phyloP scores from a whole-genome alignment of 2,113 vertebrate genomes.

The Percina caprodes region DNA sequence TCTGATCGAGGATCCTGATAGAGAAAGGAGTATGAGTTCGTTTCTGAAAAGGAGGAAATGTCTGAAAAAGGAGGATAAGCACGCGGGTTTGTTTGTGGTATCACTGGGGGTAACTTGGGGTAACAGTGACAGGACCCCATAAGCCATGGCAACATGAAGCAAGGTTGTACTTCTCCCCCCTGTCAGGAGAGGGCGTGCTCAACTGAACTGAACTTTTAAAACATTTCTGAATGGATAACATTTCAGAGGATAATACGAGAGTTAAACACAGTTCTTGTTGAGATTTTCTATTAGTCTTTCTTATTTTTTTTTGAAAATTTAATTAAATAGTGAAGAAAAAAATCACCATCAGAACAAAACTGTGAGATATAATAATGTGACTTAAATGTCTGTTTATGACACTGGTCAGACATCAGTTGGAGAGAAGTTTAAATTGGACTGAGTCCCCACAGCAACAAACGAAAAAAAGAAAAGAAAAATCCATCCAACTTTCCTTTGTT shows the following conservation, averaged over 20 bases:
- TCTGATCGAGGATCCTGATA: conserved; percentile 87
- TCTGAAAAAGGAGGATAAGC: conserved; percentile 74
- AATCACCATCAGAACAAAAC: not conserved
- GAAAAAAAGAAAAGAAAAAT: not conserved
- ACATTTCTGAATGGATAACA: conserved; percentile 27
- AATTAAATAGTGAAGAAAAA: not conserved
- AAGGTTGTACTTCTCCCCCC: conserved; percentile 39
- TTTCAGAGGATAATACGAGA: conserved; percentile 4
- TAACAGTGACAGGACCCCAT: conserved; percentile 65
- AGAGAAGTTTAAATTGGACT: not conserved
- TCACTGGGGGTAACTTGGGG: conserved; percentile 77
- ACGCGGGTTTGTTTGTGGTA: conserved; percentile 76
- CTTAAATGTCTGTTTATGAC: not conserved
- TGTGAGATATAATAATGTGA: not conserved
- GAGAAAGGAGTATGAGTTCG: conserved; percentile 59
- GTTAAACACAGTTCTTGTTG: not conserved
- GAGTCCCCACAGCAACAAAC: not conserved
- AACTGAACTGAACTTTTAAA: conserved; percentile 73
- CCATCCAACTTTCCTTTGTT: not conserved
- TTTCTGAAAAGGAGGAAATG: conserved; percentile 84
- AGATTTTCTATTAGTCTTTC: not conserved
- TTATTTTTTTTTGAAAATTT: not conserved
- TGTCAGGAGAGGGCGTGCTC: conserved; percentile 88
- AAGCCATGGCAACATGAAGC: not conserved
- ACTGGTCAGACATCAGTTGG: not conserved